Percentiles rank a stretch among this genome's conserved stretches.
Evolutionary conservation across 2,113 vertebrate species (phyloP).

Genomic region (Spilogale gracilis): DNA sequence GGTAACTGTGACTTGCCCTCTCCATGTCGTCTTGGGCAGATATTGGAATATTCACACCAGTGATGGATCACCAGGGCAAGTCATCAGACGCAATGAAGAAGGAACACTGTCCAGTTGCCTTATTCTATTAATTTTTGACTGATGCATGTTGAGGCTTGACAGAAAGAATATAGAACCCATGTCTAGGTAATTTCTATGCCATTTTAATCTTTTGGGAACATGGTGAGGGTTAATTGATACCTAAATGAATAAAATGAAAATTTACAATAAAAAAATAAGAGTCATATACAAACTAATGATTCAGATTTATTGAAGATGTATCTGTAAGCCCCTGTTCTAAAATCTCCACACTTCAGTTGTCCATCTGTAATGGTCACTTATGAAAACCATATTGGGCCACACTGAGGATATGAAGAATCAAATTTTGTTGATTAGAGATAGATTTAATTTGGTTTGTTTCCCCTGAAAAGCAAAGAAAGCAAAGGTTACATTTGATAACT

Average conservation of each 20-base stretch:
- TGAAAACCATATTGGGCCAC: background rate
- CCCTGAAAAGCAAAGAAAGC: background rate
- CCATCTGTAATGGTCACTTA: background rate
- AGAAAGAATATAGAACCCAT: background rate
- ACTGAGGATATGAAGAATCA: background rate
- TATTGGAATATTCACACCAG: background rate
- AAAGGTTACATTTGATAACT: background rate
- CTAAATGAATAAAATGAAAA: slow-evolving; percentile 24
- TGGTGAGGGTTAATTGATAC: background rate
- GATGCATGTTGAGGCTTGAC: background rate
- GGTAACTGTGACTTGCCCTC: background rate
- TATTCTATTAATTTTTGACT: background rate
- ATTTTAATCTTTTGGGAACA: background rate
- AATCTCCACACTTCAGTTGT: background rate
- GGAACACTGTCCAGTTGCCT: background rate
- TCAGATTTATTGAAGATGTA: slow-evolving; percentile 21
- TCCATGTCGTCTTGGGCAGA: background rate
- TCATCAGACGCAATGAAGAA: background rate
- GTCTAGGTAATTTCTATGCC: background rate
- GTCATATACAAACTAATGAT: background rate
- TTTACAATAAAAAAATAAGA: slow-evolving; percentile 7
- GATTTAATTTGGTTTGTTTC: background rate
- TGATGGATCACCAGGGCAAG: background rate
- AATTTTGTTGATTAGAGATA: background rate
- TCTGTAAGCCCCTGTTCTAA: background rate